These are phyloP conservation scores for cattle (Bos taurus) DNA, from an alignment of 2,113 vertebrate species.

Conservation along the genomic window DNA sequence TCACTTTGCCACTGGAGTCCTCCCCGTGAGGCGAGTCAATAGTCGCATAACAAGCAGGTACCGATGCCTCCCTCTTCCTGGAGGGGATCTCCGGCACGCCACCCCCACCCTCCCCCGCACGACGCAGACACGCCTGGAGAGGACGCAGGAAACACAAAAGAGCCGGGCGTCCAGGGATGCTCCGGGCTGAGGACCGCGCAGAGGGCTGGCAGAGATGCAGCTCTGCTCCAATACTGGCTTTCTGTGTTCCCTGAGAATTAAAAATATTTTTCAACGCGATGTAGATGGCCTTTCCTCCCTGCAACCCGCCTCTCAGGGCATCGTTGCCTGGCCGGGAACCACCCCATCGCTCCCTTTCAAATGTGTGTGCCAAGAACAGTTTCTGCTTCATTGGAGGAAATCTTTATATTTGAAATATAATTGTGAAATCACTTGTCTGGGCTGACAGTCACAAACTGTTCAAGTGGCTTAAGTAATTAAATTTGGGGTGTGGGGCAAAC, in stretches of 20 bases:
- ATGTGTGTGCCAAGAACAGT: neutral
- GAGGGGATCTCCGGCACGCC: neutral
- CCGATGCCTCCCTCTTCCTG: neutral
- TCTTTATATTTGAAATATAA: neutral
- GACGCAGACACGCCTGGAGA: conserved; percentile 2
- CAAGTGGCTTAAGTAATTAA: neutral
- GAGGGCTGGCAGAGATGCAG: neutral
- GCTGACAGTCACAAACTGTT: neutral
- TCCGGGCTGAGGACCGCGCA: fast-evolving
- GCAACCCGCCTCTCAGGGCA: neutral
- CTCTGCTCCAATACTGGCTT: neutral
- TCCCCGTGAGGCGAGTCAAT: conserved; percentile 17
- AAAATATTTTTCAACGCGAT: neutral
- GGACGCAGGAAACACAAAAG: conserved; percentile 52
- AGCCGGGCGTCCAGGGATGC: neutral
- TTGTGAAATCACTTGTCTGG: neutral
- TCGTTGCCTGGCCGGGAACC: fast-evolving
- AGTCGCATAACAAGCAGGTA: conserved; percentile 16
- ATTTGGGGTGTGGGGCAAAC: neutral
- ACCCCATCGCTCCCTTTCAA: neutral
- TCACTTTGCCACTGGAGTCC: conserved; percentile 14
- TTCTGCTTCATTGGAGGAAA: neutral
- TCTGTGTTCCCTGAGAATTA: neutral
- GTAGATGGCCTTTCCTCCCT: neutral
- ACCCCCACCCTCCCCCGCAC: conserved; percentile 9